Base-by-base conservation (phyloP, 2,797 vertebrate genomes). In the Eurystomus glaucurus region DNA sequence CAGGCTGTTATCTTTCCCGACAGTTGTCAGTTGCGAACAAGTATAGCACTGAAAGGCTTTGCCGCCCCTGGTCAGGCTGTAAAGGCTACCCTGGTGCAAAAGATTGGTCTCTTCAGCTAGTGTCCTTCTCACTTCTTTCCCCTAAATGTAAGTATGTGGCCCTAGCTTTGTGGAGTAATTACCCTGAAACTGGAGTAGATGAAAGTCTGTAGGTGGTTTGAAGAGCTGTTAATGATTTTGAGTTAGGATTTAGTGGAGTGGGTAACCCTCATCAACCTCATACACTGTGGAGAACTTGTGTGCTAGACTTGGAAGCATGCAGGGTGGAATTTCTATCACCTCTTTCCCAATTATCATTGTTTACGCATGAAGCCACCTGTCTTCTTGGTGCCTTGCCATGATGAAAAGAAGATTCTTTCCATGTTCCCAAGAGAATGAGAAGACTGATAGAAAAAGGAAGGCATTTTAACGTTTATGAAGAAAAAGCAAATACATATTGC, bases 311-410 rank as follows among this genome's bases (percentile, higher is more conserved):
- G 84, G 82, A 91, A 89, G 64, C 51, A 88, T 57, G 90, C 80
- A 70, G 92, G 79, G 50, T 93, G 95, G 92, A 95, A 97, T 96
- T 96, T 93, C 94, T 95, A 58, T 96, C 92, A 97, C 95, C 93
- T 95, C 93, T 90, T 91, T 91, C 77, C 86, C 90, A 89, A 69
- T 96, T 96, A 93, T 65, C 90, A 68, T 91, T 95, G 91, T 95
- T 97, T 93, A 86, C 0, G 39, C 93, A 83, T 90, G 87, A 85
- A 96, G 96, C 96, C 96, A 97, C 97, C 97, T 97, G 96, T 94
- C 88, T 75, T 81, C 69, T 95, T 97, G 97, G 93, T 96, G 85
- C 89, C 69, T 93, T 93, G 95, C 97, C 96, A 97, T 19, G 13
- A 72, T 65, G 75, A 95, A 95, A 95, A 89, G 45, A 88, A 91